Evolutionary conservation across 2,797 vertebrate species (phyloP), one percentile per base, ranked within the genome.

Genomic region (Pyrocephalus nanus): DNA sequence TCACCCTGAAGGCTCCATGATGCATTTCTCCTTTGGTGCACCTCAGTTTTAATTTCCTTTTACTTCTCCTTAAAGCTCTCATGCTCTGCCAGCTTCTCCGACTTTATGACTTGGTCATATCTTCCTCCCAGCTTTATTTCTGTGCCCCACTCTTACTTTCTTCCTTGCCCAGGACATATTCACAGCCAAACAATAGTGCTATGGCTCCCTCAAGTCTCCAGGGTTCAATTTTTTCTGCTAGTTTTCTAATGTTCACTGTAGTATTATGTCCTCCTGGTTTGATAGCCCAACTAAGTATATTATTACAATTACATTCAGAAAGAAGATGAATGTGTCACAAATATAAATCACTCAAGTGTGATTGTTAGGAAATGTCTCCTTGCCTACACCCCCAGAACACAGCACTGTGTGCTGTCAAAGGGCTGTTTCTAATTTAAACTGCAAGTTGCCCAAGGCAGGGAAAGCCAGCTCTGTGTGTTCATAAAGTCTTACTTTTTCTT

Each of bases 351-450:
- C n/a, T 91, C 15, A 22, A 75, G 55, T 90, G 48, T 43, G 45
- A 71, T 47, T 51, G 62, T 45, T 94, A 64, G 71, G 40, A 95
- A 84, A 60, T 32, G 50, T 78, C 67, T 90, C 53, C 42, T 74
- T 0, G 3, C 38, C 55, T 61, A 4, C 45, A 69, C 16, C 6
- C 21, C 40, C 67, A 91, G 76, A 94, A 12, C 40, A 40, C 15
- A 64, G 45, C 60, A 26, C 65, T 82, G 73, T 85, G 53, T 79
- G 34, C 67, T 93, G 54, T 84, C 69, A 73, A 61, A 94, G 22
- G 54, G 11, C 69, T 92, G 40, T 86, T 92, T 94, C 86, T 80
- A 57, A 92, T 94, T 95, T 87, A 85, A 90, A 74, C 73, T 81
- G 36, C 55, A 87, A 85, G 42, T 79, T 85, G 81, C 93, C 86